Evolutionary conservation across 2,113 vertebrate genomes (phyloP).

Genomic region (Anoura caudifer): DNA sequence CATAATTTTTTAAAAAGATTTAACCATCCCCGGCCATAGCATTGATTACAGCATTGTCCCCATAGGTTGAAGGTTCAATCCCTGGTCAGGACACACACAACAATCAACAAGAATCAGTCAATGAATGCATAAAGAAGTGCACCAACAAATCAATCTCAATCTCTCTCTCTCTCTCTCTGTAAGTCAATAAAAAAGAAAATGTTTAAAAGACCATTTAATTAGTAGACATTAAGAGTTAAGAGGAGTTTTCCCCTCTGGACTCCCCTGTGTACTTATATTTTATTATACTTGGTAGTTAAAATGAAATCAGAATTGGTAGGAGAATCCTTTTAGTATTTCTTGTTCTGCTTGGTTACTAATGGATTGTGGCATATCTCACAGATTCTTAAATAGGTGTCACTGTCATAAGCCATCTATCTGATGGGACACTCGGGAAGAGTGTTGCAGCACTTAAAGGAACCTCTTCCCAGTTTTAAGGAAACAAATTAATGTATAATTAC

Average conservation of each 20-base stretch:
- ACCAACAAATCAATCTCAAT: too few relatives aligned
- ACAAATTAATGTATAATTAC: neutral
- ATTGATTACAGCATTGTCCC: too few relatives aligned
- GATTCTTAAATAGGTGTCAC: neutral
- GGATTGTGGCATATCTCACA: neutral
- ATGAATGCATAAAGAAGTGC: too few relatives aligned
- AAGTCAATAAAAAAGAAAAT: neutral
- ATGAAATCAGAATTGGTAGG: neutral
- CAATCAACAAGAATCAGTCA: too few relatives aligned
- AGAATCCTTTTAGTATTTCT: neutral
- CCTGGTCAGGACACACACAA: too few relatives aligned
- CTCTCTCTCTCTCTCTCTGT: too few relatives aligned
- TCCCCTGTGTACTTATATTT: neutral
- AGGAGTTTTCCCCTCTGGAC: neutral
- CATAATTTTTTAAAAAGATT: neutral
- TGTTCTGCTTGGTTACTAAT: neutral
- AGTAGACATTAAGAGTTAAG: neutral
- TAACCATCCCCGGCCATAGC: too few relatives aligned
- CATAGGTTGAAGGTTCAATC: too few relatives aligned
- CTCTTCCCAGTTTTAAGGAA: neutral
- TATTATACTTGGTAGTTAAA: neutral
- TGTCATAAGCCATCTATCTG: neutral
- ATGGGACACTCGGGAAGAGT: neutral
- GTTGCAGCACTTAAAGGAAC: neutral
- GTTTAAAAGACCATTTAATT: slow-evolving; percentile 30